A percentile compares a stretch with the other conserved stretches of the same genome.
Evolutionary conservation across 1,140 invertebrate species (phyloP).

Genomic region (Brachionus rotundiformis): DNA sequence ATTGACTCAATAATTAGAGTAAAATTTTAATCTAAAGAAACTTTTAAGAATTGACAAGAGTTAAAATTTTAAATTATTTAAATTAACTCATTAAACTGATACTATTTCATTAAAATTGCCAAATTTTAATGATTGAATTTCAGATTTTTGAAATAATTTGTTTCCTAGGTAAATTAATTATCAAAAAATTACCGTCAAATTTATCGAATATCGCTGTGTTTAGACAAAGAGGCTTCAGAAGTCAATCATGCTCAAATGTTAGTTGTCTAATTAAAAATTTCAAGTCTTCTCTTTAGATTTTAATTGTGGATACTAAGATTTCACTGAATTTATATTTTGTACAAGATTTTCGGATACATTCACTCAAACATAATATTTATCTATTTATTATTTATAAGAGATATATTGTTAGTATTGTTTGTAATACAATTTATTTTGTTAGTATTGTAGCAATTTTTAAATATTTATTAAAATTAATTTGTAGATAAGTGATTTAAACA

Average conservation of each 20-base stretch:
- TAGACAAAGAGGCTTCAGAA: background rate
- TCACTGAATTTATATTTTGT: background rate
- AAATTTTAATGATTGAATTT: background rate
- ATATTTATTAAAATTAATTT: background rate
- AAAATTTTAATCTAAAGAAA: too few relatives aligned
- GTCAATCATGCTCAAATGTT: background rate
- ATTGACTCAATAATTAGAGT: background rate
- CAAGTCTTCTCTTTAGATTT: background rate
- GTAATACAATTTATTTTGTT: too few relatives aligned
- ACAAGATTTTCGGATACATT: background rate
- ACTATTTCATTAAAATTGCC: background rate
- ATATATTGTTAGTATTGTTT: too few relatives aligned
- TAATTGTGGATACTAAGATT: background rate
- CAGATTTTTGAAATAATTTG: background rate
- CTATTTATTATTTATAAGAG: background rate
- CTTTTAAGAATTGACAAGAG: too few relatives aligned
- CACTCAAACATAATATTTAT: background rate
- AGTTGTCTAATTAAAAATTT: background rate
- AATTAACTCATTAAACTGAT: background rate
- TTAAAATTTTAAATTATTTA: background rate
- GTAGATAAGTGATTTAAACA: background rate
- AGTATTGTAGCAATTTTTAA: background rate
- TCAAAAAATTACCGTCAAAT: too few relatives aligned
- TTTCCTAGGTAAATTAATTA: too few relatives aligned
- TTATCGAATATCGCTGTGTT: background rate